Percentiles rank a stretch among this genome's conserved stretches.
Conservation (phyloP, 2,797 vertebrate genomes). For the Chaetodon trifasciatus region DNA sequence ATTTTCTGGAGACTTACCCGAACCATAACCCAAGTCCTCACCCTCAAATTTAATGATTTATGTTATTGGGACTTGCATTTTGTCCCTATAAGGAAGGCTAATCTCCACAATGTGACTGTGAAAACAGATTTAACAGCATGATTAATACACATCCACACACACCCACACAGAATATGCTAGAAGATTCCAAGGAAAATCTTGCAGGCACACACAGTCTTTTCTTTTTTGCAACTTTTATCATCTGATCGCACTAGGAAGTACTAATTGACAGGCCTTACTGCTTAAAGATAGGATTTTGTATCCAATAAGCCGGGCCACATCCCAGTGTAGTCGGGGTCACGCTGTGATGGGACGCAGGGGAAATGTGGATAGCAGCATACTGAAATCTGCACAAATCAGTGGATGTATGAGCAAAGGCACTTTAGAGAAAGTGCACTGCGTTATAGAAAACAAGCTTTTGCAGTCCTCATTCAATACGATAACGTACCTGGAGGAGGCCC, state of each 20-base stretch:
- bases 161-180: background rate
- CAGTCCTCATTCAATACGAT: constrained; percentile 4
- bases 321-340: constrained; percentile 16
- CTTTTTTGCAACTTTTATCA: background rate
- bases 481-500: background rate
- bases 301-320: constrained; percentile 11
- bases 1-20: too few relatives aligned
- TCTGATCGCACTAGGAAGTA: constrained; percentile 29
- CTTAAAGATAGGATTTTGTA: constrained; percentile 24
- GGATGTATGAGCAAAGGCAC: constrained; percentile 18
- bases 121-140: too few relatives aligned
- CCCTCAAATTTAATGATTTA: too few relatives aligned
- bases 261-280: constrained; percentile 46
- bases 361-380: constrained; percentile 34
- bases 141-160: background rate
- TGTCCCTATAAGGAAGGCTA: too few relatives aligned
- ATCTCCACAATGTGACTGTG: too few relatives aligned
- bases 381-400: constrained; percentile 30
- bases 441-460: background rate
- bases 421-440: constrained; percentile 1
- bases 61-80: too few relatives aligned
- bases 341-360: constrained; percentile 19
- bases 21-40: background rate
- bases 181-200: constrained; percentile 18
- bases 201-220: background rate